These are phyloP conservation scores for Machimus rusticus DNA, from an alignment of 2,888 invertebrate genomes.

Conservation along the genomic window DNA sequence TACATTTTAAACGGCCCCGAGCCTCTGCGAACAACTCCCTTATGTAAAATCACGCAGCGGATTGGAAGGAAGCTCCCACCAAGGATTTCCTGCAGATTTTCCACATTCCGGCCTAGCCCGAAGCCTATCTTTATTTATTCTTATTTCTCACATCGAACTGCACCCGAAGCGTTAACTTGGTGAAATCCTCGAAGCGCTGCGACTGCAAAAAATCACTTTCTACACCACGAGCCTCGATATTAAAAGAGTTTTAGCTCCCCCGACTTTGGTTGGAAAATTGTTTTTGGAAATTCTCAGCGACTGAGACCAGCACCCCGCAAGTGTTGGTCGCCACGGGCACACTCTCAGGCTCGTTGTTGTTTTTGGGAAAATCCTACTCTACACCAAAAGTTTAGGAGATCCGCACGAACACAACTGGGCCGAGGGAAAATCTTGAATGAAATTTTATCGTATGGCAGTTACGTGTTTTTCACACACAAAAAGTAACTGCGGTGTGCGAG, in stretches of 20 bases:
- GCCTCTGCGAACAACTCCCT: neutral
- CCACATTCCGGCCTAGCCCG: neutral
- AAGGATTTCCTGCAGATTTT: constrained; percentile 11
- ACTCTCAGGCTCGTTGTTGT: neutral
- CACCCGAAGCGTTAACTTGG: neutral
- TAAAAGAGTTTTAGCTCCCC: neutral
- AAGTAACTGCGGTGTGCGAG: neutral
- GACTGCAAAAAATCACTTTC: neutral
- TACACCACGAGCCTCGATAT: neutral
- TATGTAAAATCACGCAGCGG: constrained; percentile 1
- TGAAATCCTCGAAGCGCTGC: neutral
- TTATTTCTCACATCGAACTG: neutral
- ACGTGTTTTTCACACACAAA: neutral
- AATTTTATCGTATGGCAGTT: neutral
- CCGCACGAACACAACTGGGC: neutral
- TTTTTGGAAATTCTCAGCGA: constrained; percentile 18
- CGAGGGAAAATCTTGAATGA: constrained; percentile 13
- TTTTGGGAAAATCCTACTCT: neutral
- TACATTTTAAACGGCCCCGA: neutral
- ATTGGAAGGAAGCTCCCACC: neutral
- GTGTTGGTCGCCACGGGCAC: neutral
- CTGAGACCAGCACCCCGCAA: neutral
- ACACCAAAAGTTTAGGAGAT: neutral
- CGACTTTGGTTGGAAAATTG: constrained; percentile 20
- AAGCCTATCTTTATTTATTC: neutral